Evolutionary conservation across 1,140 invertebrate genomes (phyloP), one percentile per base, ranked within the genome.

Genomic region (Pseudomyrmex concolor): DNA sequence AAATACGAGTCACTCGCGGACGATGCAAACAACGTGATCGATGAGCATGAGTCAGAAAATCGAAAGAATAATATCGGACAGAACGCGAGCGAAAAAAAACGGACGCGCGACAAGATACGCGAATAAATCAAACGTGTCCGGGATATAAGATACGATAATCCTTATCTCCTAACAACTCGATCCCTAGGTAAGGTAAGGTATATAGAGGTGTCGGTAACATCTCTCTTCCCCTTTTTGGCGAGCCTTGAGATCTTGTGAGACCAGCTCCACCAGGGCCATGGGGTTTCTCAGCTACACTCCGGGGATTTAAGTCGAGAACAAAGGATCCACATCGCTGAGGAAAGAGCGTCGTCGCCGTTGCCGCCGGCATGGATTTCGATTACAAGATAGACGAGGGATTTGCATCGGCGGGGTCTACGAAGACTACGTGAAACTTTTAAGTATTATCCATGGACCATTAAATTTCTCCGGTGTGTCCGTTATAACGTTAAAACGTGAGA

Each of bases 301-400:
- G 76, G 89, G 84, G 84, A 89, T 86, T 91, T 88, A 89, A 91
- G 87, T 86, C 86, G 63, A 77, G 87, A 89, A 89, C 89, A 91
- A 91, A 91, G 89, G 83, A 89, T 89, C 86, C 19, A 86, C 62
- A 50, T 88, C 85, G 85, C 76, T 74, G 17, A 63, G 13, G 59
- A 34, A 51, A 66, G 34, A 45, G 48, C 13, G 57, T n/a, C 13
- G 50, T 13, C 50, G 50, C 50, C 48, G 48, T 13, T 25, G 87
- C 59, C 81, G 76, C 64, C 62, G 66, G 80, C 78, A 57, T 85
- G 87, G 84, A 89, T 88, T 89, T 84, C 87, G 87, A 89, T 89
- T 89, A 89, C 72, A 81, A 89, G 88, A 89, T 89, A 89, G 87
- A 89, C 81, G 71, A 34, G 34, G 87, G 84, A 86, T 86, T 89